Evolutionary conservation across 2,113 vertebrate genomes (phyloP).

Genomic region (Xiphorhynchus elegans): DNA sequence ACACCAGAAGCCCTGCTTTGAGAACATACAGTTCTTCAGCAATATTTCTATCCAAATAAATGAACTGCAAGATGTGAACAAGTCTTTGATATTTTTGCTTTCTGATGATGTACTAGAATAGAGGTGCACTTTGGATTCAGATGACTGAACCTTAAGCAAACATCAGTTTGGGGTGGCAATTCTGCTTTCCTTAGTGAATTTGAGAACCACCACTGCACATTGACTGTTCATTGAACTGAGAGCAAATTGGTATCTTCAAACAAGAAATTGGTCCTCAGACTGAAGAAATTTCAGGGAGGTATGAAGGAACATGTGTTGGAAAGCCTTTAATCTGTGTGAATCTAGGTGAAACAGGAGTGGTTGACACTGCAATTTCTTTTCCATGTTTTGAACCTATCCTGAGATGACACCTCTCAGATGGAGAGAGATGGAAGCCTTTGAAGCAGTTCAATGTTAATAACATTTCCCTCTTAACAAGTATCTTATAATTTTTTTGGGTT

Average conservation of each 20-base stretch:
- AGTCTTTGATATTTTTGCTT: background rate
- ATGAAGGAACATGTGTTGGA: background rate
- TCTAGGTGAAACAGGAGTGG: background rate
- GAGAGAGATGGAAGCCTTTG: background rate
- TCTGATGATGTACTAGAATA: background rate
- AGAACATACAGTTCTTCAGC: background rate
- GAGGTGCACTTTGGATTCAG: background rate
- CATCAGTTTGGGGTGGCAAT: background rate
- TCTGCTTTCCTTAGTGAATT: background rate
- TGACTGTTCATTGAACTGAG: background rate
- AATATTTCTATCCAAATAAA: background rate
- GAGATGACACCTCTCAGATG: background rate
- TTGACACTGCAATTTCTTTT: background rate
- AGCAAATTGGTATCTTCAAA: background rate
- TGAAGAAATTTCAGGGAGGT: background rate
- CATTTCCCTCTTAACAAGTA: background rate
- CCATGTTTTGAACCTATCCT: background rate
- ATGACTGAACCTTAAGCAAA: background rate
- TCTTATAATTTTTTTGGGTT: background rate
- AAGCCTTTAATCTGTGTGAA: background rate
- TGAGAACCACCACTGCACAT: background rate
- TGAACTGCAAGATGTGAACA: background rate
- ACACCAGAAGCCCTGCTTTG: background rate
- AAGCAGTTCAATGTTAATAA: background rate
- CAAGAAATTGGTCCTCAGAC: background rate